These are phyloP conservation scores for Rhineura floridana DNA, from an alignment of 2,113 vertebrate genomes.

Conservation along the genomic window DNA sequence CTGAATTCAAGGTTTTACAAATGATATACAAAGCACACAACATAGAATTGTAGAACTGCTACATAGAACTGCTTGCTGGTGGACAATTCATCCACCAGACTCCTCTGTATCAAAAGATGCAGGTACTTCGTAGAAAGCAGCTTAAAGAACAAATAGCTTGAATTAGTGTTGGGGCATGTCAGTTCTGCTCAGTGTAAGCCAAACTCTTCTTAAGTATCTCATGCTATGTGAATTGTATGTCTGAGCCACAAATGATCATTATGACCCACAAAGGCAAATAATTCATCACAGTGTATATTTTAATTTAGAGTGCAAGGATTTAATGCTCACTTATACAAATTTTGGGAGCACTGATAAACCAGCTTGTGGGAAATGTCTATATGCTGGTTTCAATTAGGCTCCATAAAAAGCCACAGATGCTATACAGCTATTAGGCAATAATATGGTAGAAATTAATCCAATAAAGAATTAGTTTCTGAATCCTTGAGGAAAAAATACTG, in stretches of 20 bases:
- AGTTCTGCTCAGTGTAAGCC: background rate
- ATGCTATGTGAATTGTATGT: background rate
- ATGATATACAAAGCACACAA: too few species aligned
- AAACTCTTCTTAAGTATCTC: background rate
- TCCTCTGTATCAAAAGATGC: too few species aligned
- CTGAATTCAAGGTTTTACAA: too few species aligned
- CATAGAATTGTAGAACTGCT: too few species aligned
- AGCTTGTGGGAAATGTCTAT: background rate
- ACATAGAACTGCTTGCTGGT: too few species aligned
- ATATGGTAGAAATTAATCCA: background rate
- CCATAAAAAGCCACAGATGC: background rate
- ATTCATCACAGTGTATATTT: background rate
- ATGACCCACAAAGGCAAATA: background rate
- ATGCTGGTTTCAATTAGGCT: background rate
- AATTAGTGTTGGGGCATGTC: background rate
- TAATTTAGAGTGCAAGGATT: constrained; percentile 4
- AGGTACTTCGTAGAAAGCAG: too few species aligned
- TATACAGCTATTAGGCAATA: background rate
- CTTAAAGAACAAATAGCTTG: background rate
- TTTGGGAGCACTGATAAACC: background rate
- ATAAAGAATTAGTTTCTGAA: constrained; percentile 1
- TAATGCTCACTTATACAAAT: background rate
- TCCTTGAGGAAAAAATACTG: background rate
- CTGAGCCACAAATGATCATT: background rate
- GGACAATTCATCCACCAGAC: too few species aligned